Percentiles rank a stretch among this genome's conserved stretches.
Conservation (phyloP, 2,888 invertebrate species). For the Polylopha cassiicola region DNA sequence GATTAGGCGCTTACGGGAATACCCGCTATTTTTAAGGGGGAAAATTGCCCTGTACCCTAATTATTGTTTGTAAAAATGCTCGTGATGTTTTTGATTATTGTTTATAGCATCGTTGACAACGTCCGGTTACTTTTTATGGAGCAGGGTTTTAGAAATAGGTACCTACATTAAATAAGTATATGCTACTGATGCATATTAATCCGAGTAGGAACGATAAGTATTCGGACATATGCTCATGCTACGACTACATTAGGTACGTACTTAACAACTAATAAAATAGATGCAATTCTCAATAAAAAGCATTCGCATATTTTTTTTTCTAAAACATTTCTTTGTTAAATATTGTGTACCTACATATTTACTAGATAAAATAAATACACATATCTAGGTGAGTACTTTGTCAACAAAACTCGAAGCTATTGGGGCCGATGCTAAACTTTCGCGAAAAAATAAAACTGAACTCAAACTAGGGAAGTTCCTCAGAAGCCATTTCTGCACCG, state of each 20-base stretch:
- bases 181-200: too few species aligned
- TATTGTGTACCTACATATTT: too few species aligned
- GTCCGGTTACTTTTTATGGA: constrained; percentile 1
- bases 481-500: constrained; percentile 38
- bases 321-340: too few species aligned
- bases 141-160: too few species aligned
- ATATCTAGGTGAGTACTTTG: not conserved
- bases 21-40: constrained; percentile 26
- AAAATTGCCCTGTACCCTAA: constrained; percentile 15
- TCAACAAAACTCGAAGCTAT: not conserved
- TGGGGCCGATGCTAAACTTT: constrained; percentile 6
- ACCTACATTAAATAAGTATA: too few species aligned
- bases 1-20: constrained; percentile 58
- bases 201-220: too few species aligned
- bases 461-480: constrained; percentile 31
- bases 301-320: too few species aligned
- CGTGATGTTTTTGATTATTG: constrained; percentile 17
- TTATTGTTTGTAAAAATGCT: constrained; percentile 17
- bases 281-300: too few species aligned
- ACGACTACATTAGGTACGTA: too few species aligned
- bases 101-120: constrained; percentile 2
- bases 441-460: constrained; percentile 32
- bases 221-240: too few species aligned
- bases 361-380: too few species aligned
- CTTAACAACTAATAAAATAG: too few species aligned